Conservation (phyloP, 2,113 vertebrate genomes). For the Sinocyclocheilus anshuiensis region DNA sequence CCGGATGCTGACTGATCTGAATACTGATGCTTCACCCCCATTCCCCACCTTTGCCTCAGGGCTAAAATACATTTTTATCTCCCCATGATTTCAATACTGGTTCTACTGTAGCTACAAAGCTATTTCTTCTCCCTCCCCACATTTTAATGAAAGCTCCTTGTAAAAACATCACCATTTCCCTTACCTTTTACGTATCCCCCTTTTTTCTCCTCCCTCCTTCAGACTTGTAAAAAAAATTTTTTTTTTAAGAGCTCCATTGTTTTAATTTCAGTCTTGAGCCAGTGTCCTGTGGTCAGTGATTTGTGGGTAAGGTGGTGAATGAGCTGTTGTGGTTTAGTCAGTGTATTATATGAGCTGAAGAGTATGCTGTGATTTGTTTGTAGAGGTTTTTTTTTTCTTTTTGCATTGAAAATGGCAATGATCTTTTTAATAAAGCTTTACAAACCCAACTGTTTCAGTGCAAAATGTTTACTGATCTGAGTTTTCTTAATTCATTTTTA, state of each 20-base stretch:
- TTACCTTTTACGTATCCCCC: not conserved
- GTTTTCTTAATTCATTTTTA: not conserved
- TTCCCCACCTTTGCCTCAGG: not conserved
- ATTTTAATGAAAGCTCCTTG: not conserved
- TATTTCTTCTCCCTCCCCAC: not conserved
- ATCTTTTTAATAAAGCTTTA: conserved; percentile 60
- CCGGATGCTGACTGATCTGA: conserved; percentile 69
- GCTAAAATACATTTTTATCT: conserved; percentile 35
- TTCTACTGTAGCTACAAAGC: conserved; percentile 1
- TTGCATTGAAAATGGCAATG: conserved; percentile 45
- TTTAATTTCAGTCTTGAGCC: conserved; percentile 38
- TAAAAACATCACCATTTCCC: conserved; percentile 6
- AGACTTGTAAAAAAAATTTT: not conserved
- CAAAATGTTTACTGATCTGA: not conserved
- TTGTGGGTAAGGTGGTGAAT: conserved; percentile 38
- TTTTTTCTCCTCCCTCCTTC: not conserved
- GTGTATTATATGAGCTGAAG: conserved; percentile 36
- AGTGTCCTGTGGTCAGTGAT: conserved; percentile 40
- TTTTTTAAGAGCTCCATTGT: conserved; percentile 12
- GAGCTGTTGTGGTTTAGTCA: conserved; percentile 49
- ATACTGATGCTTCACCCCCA: conserved; percentile 44
- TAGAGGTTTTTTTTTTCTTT: conserved; percentile 1
- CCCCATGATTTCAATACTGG: not conserved
- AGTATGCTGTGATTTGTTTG: conserved; percentile 23
- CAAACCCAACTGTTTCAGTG: conserved; percentile 27